phyloP scores from a whole-genome alignment of 2,113 vertebrate genomes.

The Calyptommatus sinebrachiatus region DNA sequence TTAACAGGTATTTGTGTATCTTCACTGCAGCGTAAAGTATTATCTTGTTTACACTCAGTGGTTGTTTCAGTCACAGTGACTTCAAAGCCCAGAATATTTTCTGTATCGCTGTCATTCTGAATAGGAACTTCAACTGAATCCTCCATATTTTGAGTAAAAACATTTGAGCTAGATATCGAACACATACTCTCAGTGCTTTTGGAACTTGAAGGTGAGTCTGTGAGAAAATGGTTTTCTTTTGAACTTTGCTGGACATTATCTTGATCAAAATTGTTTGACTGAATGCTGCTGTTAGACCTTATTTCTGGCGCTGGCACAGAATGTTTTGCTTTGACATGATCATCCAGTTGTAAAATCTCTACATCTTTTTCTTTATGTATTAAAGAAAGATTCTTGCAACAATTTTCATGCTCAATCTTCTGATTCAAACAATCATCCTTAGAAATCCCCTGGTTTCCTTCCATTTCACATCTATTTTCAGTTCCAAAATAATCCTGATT shows the following conservation, averaged over 20 bases:
- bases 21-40: slow-evolving; percentile 19
- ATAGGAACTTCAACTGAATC: slow-evolving; percentile 19
- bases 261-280: slow-evolving; percentile 33
- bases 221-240: slow-evolving; percentile 20
- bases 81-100: slow-evolving; percentile 13
- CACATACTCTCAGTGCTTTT: not conserved
- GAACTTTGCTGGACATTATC: slow-evolving; percentile 24
- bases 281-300: not conserved
- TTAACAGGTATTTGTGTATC: not conserved
- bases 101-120: not conserved
- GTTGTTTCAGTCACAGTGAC: accelerated
- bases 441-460: slow-evolving; percentile 31
- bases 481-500: slow-evolving; percentile 21
- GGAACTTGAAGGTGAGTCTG: slow-evolving; percentile 18
- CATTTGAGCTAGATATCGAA: not conserved
- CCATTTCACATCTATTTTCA: slow-evolving; percentile 23
- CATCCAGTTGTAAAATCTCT: not conserved
- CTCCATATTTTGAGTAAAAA: slow-evolving; percentile 10
- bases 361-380: slow-evolving; percentile 3
- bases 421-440: slow-evolving; percentile 34
- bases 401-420: slow-evolving; percentile 37
- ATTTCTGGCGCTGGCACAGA: slow-evolving; percentile 18
- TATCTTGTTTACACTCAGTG: slow-evolving; percentile 7
- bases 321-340: not conserved
- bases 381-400: slow-evolving; percentile 23